Conservation (phyloP, 1,140 invertebrate species). For the Dysdera silvatica region DNA sequence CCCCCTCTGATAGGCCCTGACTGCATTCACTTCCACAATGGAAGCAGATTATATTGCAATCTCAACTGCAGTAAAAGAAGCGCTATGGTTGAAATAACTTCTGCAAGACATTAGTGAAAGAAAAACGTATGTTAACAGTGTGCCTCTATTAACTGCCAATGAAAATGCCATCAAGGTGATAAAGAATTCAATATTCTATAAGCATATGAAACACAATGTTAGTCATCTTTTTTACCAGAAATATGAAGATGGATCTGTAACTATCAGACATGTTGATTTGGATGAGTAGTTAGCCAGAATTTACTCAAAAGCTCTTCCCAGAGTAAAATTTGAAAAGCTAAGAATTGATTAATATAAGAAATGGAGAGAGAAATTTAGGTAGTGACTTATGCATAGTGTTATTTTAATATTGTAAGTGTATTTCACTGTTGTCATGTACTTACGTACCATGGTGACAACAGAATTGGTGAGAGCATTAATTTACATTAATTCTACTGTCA, state of each 20-base stretch:
- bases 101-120: background rate
- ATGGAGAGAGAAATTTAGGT: too few species aligned
- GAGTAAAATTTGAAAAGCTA: background rate
- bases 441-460: too few species aligned
- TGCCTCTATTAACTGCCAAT: background rate
- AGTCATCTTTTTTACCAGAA: background rate
- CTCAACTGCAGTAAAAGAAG: background rate
- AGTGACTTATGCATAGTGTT: too few species aligned
- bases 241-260: background rate
- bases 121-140: background rate
- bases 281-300: background rate
- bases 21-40: background rate
- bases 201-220: background rate
- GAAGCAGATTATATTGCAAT: background rate
- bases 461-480: too few species aligned
- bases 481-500: too few species aligned
- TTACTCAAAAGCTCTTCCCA: background rate
- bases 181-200: background rate
- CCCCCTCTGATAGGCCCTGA: too few species aligned
- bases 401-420: too few species aligned
- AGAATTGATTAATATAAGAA: too few species aligned
- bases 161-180: background rate
- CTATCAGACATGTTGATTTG: background rate
- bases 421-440: too few species aligned
- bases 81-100: background rate